These are phyloP conservation scores for Varanus komodoensis DNA, from an alignment of 2,113 vertebrate species.

Conservation along the genomic window DNA sequence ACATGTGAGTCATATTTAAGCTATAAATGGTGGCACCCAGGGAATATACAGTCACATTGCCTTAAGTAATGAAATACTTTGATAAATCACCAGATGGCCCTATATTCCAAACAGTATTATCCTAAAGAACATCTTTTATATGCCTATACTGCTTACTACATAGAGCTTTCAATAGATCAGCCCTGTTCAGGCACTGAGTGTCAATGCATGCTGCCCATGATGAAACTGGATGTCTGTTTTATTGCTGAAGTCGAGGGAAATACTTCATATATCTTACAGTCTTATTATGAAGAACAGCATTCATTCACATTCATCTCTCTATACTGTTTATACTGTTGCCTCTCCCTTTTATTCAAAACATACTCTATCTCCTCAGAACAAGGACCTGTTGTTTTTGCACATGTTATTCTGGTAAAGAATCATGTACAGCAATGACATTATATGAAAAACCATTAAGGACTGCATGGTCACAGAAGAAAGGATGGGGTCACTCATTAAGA, in stretches of 20 bases:
- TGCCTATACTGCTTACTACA: conserved; percentile 37
- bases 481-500: neutral
- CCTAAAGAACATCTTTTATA: conserved; percentile 58
- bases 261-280: neutral
- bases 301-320: neutral
- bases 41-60: conserved; percentile 83
- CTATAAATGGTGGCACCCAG: conserved; percentile 88
- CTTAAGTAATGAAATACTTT: conserved; percentile 92
- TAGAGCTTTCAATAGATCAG: conserved; percentile 10
- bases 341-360: neutral
- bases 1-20: conserved; percentile 94
- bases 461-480: neutral
- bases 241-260: neutral
- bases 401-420: neutral
- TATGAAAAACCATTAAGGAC: neutral
- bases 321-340: neutral
- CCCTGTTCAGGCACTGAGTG: neutral
- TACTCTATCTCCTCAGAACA: neutral
- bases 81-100: conserved; percentile 92
- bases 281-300: neutral
- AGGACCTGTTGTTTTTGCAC: neutral
- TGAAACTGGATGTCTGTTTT: no score
- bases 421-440: neutral
- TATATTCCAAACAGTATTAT: conserved; percentile 72
- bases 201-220: no score